Evolutionary conservation across 2,797 vertebrate genomes (phyloP), one percentile per base, ranked within the genome.

Genomic region (Manis javanica): DNA sequence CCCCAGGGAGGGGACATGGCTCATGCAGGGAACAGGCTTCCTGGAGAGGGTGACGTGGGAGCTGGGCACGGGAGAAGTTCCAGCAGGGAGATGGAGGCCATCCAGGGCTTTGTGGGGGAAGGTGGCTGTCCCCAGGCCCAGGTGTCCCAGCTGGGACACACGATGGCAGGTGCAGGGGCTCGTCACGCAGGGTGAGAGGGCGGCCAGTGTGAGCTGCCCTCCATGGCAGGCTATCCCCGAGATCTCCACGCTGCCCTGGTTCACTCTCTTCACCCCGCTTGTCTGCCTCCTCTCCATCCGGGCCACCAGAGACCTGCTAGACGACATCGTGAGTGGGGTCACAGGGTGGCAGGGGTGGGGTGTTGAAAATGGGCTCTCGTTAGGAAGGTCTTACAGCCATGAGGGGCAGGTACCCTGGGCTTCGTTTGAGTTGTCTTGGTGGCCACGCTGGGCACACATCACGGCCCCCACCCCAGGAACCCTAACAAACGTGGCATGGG

Each of bases 181-280:
- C 26, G 19, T 19, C 1, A 24, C 5, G 49, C 23, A 0, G 37
- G 26, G 49, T 15, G 8, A 24, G 42, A 19, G 39, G 79, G 15
- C 8, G 7, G 24, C 49, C 2, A 0, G n/a, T 16, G 5, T 86
- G 79, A 85, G 64, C 19, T 23, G 0, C 49, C 18, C 34, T 51
- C 37, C 88, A 14, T 92, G 81, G 15, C 97, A 99, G 99, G 97
- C 98, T 77, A 87, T 99, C 93, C 99, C 99, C 0, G 98, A 97
- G 90, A 99, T 99, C 97, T 98, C 99, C 42, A 99, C 99, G 0
- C 92, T 99, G 94, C 99, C 99, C 15, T 99, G 99, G 99, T 99
- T 99, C 97, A 98, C 99, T 8, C 99, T 99, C 81, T 98, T 99
- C 39, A 85, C 99, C 34, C 99, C 99, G 0, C 97, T 99, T 68